Evolutionary conservation across 1,140 invertebrate genomes (phyloP).

Genomic region (Leptinotarsa lineolata): DNA sequence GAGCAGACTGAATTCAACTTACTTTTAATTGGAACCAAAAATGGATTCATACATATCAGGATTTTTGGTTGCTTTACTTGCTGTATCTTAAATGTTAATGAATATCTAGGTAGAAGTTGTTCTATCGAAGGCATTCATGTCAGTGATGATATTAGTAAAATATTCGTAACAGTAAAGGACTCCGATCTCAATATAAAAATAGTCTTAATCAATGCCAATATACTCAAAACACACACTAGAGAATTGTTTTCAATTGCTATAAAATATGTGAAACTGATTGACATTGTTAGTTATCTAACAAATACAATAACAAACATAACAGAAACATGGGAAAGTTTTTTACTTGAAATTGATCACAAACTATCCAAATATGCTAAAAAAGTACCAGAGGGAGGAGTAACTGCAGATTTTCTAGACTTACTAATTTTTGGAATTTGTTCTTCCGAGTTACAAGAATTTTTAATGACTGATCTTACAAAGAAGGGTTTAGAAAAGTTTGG

Average conservation of each 20-base stretch:
- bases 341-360: slow-evolving; percentile 93
- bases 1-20: slow-evolving; percentile 76
- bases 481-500: slow-evolving; percentile 94
- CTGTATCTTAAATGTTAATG: slow-evolving; percentile 69
- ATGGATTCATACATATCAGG: slow-evolving; percentile 74
- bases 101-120: slow-evolving; percentile 61
- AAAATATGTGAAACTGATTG: slow-evolving; percentile 73
- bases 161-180: slow-evolving; percentile 63
- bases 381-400: slow-evolving; percentile 76
- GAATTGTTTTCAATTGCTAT: slow-evolving; percentile 73
- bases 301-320: slow-evolving; percentile 82
- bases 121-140: slow-evolving; percentile 65
- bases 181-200: slow-evolving; percentile 60
- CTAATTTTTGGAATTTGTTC: slow-evolving; percentile 86
- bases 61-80: slow-evolving; percentile 85
- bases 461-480: slow-evolving; percentile 86
- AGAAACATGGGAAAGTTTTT: slow-evolving; percentile 93
- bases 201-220: slow-evolving; percentile 67
- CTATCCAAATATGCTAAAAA: slow-evolving; percentile 84
- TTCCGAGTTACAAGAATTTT: slow-evolving; percentile 79
- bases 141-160: slow-evolving; percentile 64
- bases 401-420: slow-evolving; percentile 89
- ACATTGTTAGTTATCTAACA: slow-evolving; percentile 70
- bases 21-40: slow-evolving; percentile 76
- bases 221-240: slow-evolving; percentile 67